Conservation (phyloP, 2,113 vertebrate species). For the Macroglossus sobrinus region DNA sequence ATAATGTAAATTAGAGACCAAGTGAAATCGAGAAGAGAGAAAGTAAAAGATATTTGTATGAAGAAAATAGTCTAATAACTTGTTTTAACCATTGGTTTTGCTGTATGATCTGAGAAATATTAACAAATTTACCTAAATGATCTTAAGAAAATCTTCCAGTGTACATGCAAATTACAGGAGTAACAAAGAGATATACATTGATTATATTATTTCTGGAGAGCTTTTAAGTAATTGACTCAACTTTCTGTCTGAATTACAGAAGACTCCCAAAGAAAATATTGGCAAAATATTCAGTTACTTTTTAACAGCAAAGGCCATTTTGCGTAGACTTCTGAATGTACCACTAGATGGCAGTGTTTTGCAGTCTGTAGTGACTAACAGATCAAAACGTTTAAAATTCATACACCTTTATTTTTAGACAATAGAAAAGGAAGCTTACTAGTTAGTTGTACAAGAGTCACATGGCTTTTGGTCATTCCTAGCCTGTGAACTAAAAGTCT, state of each 20-base stretch:
- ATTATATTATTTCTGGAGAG: background rate
- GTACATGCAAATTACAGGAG: background rate
- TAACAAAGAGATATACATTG: background rate
- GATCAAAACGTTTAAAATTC: background rate
- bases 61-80: background rate
- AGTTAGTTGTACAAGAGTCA: background rate
- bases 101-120: background rate
- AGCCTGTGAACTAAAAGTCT: background rate
- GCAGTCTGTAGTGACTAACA: background rate
- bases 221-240: background rate
- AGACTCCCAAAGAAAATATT: background rate
- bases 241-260: background rate
- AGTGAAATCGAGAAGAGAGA: background rate
- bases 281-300: background rate
- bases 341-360: conserved; percentile 50
- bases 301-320: background rate
- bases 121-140: background rate
- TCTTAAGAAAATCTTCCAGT: background rate
- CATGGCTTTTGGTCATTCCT: background rate
- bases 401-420: background rate
- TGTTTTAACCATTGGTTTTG: conserved; percentile 13
- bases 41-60: background rate
- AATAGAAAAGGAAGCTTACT: background rate
- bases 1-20: background rate
- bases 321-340: background rate